A percentile compares a stretch with the other conserved stretches of the same genome.
phyloP scores from a whole-genome alignment of 35 echinoderm and acorn worm species.

The Ophiothrix spiculata region DNA sequence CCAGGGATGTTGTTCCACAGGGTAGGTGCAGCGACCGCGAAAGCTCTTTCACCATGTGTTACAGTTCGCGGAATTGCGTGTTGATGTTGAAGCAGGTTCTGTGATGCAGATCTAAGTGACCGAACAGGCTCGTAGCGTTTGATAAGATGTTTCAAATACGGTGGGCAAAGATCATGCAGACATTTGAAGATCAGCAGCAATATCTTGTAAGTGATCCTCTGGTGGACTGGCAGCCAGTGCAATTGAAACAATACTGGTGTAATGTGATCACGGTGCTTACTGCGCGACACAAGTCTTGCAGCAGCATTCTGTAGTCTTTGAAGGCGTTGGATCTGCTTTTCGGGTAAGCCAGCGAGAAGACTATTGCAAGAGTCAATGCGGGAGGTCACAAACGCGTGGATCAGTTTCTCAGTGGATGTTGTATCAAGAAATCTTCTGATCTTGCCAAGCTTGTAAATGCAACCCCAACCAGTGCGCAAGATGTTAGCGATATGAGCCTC shows the following conservation, averaged over 20 bases:
- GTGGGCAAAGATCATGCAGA: not conserved
- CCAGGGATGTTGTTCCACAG: slow-evolving; percentile 10
- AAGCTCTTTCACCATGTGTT: slow-evolving; percentile 12
- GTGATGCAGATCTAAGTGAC: not conserved
- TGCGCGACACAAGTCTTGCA: not conserved
- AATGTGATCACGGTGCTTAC: not conserved
- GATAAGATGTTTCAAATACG: not conserved
- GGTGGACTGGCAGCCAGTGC: not conserved
- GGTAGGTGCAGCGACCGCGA: slow-evolving; percentile 1
- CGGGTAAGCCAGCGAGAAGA: slow-evolving; percentile 31
- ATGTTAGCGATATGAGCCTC: not conserved
- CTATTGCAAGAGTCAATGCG: slow-evolving; percentile 42
- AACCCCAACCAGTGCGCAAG: not conserved
- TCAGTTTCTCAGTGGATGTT: slow-evolving; percentile 13
- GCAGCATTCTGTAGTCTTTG: slow-evolving; percentile 31
- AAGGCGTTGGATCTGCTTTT: not conserved
- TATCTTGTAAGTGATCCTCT: not conserved
- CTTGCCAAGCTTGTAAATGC: not conserved
- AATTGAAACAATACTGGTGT: not conserved
- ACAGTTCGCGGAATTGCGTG: not conserved
- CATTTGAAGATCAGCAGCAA: not conserved
- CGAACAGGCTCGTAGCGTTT: not conserved
- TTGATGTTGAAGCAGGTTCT: not conserved
- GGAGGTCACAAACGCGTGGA: slow-evolving; percentile 42
- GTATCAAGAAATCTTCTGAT: not conserved